These are phyloP conservation scores for Microplitis deprimator DNA, from an alignment of 2,888 invertebrate genomes.

Conservation along the genomic window DNA sequence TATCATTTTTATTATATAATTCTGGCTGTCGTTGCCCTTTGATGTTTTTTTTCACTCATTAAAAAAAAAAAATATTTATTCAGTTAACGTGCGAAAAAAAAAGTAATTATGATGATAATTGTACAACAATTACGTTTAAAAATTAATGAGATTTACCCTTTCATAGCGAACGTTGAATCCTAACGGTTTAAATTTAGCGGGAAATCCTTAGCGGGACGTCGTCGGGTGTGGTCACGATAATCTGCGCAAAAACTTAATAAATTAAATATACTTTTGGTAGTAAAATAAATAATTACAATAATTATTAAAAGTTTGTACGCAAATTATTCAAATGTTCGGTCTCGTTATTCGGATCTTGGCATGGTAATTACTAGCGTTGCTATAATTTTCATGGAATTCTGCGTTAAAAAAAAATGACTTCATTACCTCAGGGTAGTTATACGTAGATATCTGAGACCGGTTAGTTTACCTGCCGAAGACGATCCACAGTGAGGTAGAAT, in stretches of 20 bases:
- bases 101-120: background rate
- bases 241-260: background rate
- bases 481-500: background rate
- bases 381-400: slow-evolving; percentile 40
- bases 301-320: background rate
- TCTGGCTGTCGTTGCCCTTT: background rate
- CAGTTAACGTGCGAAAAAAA: background rate
- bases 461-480: slow-evolving; percentile 23
- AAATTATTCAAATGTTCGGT: slow-evolving; percentile 34
- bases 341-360: slow-evolving; percentile 10
- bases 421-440: slow-evolving; percentile 37
- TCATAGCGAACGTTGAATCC: background rate
- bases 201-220: background rate
- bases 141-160: background rate
- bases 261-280: background rate
- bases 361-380: slow-evolving; percentile 21
- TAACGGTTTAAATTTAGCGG: background rate
- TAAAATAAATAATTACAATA: background rate
- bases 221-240: background rate
- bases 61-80: background rate
- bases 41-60: background rate
- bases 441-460: slow-evolving; percentile 32
- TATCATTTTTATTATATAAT: no score
- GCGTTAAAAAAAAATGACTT: slow-evolving; percentile 40
- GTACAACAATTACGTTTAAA: background rate